Evolutionary conservation across 2,888 invertebrate genomes (phyloP).

Genomic region (Chymomyza amoena): DNA sequence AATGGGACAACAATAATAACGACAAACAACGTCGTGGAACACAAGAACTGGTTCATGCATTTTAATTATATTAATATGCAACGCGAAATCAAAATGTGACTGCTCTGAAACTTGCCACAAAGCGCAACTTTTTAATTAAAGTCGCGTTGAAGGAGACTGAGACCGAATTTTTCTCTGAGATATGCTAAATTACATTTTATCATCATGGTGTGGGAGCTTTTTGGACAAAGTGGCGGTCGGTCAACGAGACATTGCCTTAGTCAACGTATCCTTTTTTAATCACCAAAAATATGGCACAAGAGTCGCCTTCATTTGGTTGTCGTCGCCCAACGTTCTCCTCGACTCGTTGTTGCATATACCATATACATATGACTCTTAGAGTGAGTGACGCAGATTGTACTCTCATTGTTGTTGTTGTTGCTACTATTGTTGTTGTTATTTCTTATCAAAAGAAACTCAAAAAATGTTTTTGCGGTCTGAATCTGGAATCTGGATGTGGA

Average conservation of each 20-base stretch:
- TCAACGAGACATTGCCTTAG: neutral
- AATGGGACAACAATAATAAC: conserved; percentile 9
- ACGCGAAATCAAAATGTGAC: conserved; percentile 35
- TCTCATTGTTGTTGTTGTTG: conserved; percentile 33
- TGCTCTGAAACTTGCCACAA: conserved; percentile 46
- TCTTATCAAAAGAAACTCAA: conserved; percentile 21
- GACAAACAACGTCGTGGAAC: neutral
- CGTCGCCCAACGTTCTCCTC: too few species aligned
- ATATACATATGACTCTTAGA: neutral
- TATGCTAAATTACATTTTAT: conserved; percentile 65
- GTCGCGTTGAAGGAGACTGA: conserved; percentile 28
- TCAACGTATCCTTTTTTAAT: neutral
- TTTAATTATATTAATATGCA: conserved; percentile 53
- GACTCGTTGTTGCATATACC: too few species aligned
- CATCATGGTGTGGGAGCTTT: conserved; percentile 26
- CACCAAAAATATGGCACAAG: conserved; percentile 55
- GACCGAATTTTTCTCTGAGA: conserved; percentile 22
- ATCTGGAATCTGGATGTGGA: conserved; percentile 13
- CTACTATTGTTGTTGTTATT: conserved; percentile 20
- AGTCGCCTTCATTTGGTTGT: conserved; percentile 8
- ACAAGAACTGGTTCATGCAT: conserved; percentile 32
- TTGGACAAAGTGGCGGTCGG: neutral
- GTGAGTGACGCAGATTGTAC: conserved; percentile 46
- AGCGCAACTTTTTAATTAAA: conserved; percentile 76
- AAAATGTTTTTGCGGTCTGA: conserved; percentile 22